A percentile compares a stretch with the other conserved stretches of the same genome.
These are phyloP conservation scores for Macroteleia sp. DNA, from an alignment of 2,888 invertebrate species.

Conservation along the genomic window DNA sequence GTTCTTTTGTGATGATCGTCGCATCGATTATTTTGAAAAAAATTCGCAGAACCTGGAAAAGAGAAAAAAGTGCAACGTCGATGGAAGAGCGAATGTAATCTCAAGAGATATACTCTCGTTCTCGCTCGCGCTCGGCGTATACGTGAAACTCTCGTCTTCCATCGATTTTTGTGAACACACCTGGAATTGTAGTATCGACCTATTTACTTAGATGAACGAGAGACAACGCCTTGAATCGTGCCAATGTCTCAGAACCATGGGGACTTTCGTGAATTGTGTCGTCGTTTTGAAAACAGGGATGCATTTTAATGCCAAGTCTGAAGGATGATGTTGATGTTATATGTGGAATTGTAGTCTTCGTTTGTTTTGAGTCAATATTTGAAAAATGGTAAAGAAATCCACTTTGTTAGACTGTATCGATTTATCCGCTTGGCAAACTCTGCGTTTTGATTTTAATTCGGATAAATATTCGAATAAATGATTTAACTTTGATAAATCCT, in stretches of 20 bases:
- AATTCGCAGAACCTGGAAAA: too few relatives aligned
- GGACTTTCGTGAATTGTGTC: conserved; percentile 31
- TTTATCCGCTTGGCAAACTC: conserved; percentile 8
- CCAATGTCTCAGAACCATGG: conserved; percentile 24
- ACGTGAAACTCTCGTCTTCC: conserved; percentile 38
- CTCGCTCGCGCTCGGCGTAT: conserved; percentile 19
- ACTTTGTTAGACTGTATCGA: conserved; percentile 26
- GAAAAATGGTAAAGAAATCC: conserved; percentile 28
- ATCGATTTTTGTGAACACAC: conserved; percentile 60
- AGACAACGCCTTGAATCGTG: conserved; percentile 57
- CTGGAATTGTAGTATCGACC: conserved; percentile 60
- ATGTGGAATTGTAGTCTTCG: not conserved
- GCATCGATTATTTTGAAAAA: too few relatives aligned
- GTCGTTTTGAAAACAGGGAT: conserved; percentile 16
- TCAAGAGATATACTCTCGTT: conserved; percentile 31
- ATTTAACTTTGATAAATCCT: not conserved
- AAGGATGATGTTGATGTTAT: conserved; percentile 5
- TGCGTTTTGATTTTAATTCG: conserved; percentile 3
- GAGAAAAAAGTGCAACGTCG: too few relatives aligned
- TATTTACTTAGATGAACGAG: conserved; percentile 60
- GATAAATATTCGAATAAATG: not conserved
- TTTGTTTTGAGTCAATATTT: conserved; percentile 42
- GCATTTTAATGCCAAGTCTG: conserved; percentile 25
- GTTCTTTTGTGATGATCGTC: too few relatives aligned
- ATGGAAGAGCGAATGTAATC: conserved; percentile 8